Evolutionary conservation across 2,797 vertebrate species (phyloP).

Genomic region (Hemitrygon akajei): DNA sequence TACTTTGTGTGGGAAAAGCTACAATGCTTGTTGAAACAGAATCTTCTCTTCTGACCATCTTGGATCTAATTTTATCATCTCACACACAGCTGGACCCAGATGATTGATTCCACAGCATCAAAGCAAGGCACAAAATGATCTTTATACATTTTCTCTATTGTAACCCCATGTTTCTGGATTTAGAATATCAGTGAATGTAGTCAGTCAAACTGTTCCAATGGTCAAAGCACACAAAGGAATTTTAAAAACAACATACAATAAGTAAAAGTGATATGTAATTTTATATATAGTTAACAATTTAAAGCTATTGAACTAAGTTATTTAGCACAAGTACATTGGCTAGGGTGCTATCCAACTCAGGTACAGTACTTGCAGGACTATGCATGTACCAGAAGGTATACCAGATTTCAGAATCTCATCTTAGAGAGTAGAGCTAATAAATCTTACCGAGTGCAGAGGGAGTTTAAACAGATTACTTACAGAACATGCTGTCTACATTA

Average conservation of each 20-base stretch:
- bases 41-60: neutral
- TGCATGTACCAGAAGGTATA: neutral
- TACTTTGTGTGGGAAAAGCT: neutral
- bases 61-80: neutral
- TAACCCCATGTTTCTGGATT: neutral
- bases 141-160: neutral
- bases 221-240: neutral
- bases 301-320: neutral
- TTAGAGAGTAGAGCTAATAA: neutral
- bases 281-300: neutral
- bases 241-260: neutral
- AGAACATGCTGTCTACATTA: neutral
- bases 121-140: neutral
- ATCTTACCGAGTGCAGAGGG: slow-evolving; percentile 6
- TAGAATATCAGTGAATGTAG: neutral
- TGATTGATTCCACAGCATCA: neutral
- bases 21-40: neutral
- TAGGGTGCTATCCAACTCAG: neutral
- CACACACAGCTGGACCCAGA: neutral
- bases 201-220: neutral
- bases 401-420: slow-evolving; percentile 1
- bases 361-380: neutral
- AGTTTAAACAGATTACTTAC: slow-evolving; percentile 17
- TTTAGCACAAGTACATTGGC: slow-evolving; percentile 3
- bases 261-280: neutral